Percentiles rank a stretch among this genome's conserved stretches.
Evolutionary conservation across 2,888 invertebrate species (phyloP).

Genomic region (Netelia virgata): DNA sequence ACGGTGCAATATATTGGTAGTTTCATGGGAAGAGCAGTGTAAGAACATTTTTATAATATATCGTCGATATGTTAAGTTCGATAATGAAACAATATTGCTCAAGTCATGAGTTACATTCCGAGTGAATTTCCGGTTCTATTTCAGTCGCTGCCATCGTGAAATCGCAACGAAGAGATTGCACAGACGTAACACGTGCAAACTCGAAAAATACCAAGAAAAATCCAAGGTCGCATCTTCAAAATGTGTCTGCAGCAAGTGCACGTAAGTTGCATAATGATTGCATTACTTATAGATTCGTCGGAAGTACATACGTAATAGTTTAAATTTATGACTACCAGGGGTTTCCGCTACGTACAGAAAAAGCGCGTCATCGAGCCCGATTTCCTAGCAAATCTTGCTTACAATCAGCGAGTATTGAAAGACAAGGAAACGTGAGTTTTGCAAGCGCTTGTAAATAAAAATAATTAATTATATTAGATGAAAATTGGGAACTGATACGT

Average conservation of each 20-base stretch:
- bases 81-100: too few relatives aligned
- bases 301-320: not conserved
- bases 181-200: constrained; percentile 60
- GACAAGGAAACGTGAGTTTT: constrained; percentile 60
- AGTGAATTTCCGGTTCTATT: constrained; percentile 23
- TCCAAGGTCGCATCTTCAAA: constrained; percentile 53
- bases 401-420: constrained; percentile 58
- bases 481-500: not conserved
- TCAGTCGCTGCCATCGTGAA: constrained; percentile 67
- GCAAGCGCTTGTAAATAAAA: not conserved
- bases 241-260: constrained; percentile 71
- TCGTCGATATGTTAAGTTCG: not conserved
- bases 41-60: constrained; percentile 52
- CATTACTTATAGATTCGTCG: not conserved
- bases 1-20: constrained; percentile 61
- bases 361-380: constrained; percentile 67
- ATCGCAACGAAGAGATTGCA: constrained; percentile 68
- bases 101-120: constrained; percentile 11
- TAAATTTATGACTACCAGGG: constrained; percentile 27
- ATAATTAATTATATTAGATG: not conserved
- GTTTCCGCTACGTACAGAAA: constrained; percentile 58
- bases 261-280: constrained; percentile 59
- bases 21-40: constrained; percentile 72
- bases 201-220: constrained; percentile 54
- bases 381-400: constrained; percentile 67